Conservation (phyloP, 2,113 vertebrate genomes). For the Gadus macrocephalus region DNA sequence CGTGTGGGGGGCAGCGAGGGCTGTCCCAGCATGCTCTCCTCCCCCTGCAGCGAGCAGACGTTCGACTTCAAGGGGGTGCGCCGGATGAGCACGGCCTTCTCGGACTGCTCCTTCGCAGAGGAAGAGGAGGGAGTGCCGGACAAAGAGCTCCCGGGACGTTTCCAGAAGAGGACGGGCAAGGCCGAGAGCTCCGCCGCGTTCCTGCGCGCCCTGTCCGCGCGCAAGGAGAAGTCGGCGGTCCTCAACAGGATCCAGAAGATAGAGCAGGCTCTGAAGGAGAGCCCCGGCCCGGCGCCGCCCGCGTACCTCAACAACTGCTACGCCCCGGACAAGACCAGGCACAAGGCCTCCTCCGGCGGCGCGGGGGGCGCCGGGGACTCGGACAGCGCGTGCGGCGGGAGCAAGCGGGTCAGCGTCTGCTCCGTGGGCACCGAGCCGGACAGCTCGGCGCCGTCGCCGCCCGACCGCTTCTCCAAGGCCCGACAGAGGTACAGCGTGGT, state of each 20-base stretch:
- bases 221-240: constrained; percentile 90
- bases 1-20: constrained; percentile 83
- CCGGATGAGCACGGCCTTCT: constrained; percentile 95
- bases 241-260: constrained; percentile 98
- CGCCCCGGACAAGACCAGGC: constrained; percentile 80
- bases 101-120: constrained; percentile 92
- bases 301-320: constrained; percentile 95
- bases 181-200: constrained; percentile 74
- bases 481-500: constrained; percentile 72
- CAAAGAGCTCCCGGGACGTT: constrained; percentile 77
- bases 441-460: constrained; percentile 56
- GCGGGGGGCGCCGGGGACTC: constrained; percentile 73
- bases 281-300: constrained; percentile 83
- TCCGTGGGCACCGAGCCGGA: constrained; percentile 78
- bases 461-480: constrained; percentile 76
- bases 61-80: constrained; percentile 92
- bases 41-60: constrained; percentile 89
- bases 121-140: constrained; percentile 85
- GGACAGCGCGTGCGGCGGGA: constrained; percentile 66
- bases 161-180: constrained; percentile 81
- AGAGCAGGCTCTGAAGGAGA: constrained; percentile 91
- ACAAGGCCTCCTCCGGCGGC: constrained; percentile 77
- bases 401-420: constrained; percentile 76
- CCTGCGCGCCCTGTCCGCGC: constrained; percentile 72
- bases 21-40: constrained; percentile 85